Percentiles rank a stretch among this genome's conserved stretches.
Evolutionary conservation across 2,113 vertebrate genomes (phyloP).

Genomic region (Corvus hawaiiensis): DNA sequence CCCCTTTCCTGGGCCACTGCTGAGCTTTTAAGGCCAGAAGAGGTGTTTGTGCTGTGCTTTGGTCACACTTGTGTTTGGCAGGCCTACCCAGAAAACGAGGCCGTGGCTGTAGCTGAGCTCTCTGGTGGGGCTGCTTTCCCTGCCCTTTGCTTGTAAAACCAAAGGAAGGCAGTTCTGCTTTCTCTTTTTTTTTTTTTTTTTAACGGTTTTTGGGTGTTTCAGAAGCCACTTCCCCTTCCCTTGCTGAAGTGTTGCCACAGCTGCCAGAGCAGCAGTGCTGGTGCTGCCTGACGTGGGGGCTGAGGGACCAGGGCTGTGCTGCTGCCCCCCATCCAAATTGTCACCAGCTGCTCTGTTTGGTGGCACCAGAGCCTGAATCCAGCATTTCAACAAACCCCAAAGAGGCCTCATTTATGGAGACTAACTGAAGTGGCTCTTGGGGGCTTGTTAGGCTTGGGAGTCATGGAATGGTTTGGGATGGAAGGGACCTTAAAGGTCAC

Average conservation of each 20-base stretch:
- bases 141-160: background rate
- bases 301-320: background rate
- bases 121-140: background rate
- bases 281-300: fast-evolving
- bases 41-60: background rate
- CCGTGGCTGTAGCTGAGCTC: background rate
- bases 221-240: conserved; percentile 39
- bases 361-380: background rate
- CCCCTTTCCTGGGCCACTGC: background rate
- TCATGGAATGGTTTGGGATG: background rate
- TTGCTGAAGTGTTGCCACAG: background rate
- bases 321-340: fast-evolving
- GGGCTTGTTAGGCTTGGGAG: background rate
- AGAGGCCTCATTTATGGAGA: fast-evolving
- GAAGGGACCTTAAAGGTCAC: background rate
- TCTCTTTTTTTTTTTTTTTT: background rate
- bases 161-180: background rate
- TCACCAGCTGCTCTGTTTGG: background rate
- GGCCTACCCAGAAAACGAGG: fast-evolving
- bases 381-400: background rate
- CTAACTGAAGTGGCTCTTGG: background rate
- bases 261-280: background rate
- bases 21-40: background rate
- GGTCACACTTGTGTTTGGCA: background rate
- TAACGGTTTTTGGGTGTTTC: background rate